Evolutionary conservation across 53 echinoderm and acorn worm genomes (phyloP).

Genomic region (Paracentrotus lividus): DNA sequence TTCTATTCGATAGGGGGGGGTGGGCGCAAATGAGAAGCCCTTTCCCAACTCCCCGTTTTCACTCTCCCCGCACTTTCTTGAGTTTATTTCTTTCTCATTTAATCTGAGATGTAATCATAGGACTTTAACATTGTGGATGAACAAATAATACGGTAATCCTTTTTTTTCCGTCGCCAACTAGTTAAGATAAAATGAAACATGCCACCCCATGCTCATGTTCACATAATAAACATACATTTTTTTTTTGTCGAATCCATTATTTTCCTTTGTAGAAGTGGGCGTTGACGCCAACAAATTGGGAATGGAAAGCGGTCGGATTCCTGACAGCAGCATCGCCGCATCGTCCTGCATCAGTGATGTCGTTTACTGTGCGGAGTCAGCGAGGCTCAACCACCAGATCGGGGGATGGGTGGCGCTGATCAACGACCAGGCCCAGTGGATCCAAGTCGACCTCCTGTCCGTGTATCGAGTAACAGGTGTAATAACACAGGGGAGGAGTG

Average conservation of each 20-base stretch:
- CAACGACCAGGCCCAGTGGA: conserved; percentile 48
- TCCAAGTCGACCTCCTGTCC: conserved; percentile 50
- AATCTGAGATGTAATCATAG: too few relatives aligned
- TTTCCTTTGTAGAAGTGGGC: conserved; percentile 37
- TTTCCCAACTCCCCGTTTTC: too few relatives aligned
- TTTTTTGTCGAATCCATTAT: not conserved
- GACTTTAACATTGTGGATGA: too few relatives aligned
- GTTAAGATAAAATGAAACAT: too few relatives aligned
- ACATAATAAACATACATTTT: too few relatives aligned
- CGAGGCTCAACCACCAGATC: conserved; percentile 49
- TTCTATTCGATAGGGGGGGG: too few relatives aligned
- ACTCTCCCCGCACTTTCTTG: too few relatives aligned
- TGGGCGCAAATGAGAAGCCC: too few relatives aligned
- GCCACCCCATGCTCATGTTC: too few relatives aligned
- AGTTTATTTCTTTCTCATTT: too few relatives aligned
- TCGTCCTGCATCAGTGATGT: conserved; percentile 42
- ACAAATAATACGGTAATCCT: too few relatives aligned
- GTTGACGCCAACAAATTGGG: conserved; percentile 47
- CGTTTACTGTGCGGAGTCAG: conserved; percentile 1
- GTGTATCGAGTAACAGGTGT: conserved; percentile 64
- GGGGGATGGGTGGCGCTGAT: conserved; percentile 47
- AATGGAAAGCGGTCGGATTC: conserved; percentile 48
- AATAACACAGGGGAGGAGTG: conserved; percentile 61
- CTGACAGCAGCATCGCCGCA: conserved; percentile 2
- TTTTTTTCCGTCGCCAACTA: too few relatives aligned